Conservation (phyloP, 2,888 invertebrate species). For the Herminia tarsipennalis region DNA sequence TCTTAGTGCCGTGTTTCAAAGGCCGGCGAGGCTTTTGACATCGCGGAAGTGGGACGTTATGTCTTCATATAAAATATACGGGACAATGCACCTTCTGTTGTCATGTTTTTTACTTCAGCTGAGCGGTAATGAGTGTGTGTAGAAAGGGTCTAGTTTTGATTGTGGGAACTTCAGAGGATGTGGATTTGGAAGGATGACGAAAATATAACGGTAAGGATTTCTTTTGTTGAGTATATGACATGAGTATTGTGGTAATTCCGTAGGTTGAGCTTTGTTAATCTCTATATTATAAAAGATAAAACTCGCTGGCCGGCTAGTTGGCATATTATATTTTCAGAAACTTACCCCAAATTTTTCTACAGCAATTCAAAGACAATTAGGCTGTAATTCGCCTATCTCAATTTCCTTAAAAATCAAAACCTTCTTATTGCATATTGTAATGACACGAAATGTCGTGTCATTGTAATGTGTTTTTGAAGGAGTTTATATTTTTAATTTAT, state of each 20-base stretch:
- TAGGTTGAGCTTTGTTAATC: background rate
- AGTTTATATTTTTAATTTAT: no score
- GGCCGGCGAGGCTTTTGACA: conserved; percentile 41
- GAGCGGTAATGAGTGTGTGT: conserved; percentile 1
- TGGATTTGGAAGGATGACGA: background rate
- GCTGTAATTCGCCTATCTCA: no score
- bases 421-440: no score
- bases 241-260: background rate
- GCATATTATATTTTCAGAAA: no score
- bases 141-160: background rate
- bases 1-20: conserved; percentile 14
- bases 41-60: conserved; percentile 37
- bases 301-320: no score
- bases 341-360: no score
- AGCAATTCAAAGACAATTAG: no score
- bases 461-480: no score
- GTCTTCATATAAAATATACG: conserved; percentile 39
- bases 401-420: no score
- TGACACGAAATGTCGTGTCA: no score
- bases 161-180: background rate
- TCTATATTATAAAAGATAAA: background rate
- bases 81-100: conserved; percentile 32
- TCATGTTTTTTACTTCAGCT: conserved; percentile 19
- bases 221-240: background rate
- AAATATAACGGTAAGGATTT: background rate